These are phyloP conservation scores for Corynorhinus townsendii DNA, from an alignment of 2,113 vertebrate species.

Conservation along the genomic window DNA sequence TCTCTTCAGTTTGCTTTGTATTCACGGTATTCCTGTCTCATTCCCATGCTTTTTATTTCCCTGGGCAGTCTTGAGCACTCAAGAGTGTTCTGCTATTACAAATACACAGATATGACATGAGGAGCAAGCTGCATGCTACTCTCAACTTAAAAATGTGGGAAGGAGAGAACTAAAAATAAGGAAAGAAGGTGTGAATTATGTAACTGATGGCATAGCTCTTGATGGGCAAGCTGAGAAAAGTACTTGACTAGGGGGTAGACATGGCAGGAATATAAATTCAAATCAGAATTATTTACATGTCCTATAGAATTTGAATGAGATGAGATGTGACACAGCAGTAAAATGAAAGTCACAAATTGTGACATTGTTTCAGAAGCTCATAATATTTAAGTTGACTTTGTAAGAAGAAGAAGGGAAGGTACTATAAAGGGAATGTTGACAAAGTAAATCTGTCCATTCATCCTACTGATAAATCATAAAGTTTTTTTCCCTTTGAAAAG, in stretches of 20 bases:
- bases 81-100: not conserved
- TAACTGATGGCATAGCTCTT: slow-evolving; percentile 63
- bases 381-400: not conserved
- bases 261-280: slow-evolving; percentile 44
- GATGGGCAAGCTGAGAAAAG: slow-evolving; percentile 48
- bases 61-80: not conserved
- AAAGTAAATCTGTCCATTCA: not conserved
- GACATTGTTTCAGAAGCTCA: slow-evolving; percentile 26
- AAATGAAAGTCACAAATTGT: slow-evolving; percentile 34
- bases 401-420: not conserved
- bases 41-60: not conserved
- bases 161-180: slow-evolving; percentile 68
- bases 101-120: not conserved
- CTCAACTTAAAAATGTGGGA: slow-evolving; percentile 60
- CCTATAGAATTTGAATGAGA: slow-evolving; percentile 30
- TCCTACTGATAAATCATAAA: not conserved
- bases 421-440: not conserved
- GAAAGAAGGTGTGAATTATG: slow-evolving; percentile 71
- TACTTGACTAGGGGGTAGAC: slow-evolving; percentile 26
- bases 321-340: slow-evolving; percentile 27
- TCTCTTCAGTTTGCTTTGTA: not conserved
- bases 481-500: slow-evolving; percentile 1
- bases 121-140: slow-evolving; percentile 7
- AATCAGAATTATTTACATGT: slow-evolving; percentile 34
- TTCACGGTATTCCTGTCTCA: not conserved